These are phyloP conservation scores for Drosophila greeni DNA, from an alignment of 2,888 invertebrate genomes.

Conservation along the genomic window DNA sequence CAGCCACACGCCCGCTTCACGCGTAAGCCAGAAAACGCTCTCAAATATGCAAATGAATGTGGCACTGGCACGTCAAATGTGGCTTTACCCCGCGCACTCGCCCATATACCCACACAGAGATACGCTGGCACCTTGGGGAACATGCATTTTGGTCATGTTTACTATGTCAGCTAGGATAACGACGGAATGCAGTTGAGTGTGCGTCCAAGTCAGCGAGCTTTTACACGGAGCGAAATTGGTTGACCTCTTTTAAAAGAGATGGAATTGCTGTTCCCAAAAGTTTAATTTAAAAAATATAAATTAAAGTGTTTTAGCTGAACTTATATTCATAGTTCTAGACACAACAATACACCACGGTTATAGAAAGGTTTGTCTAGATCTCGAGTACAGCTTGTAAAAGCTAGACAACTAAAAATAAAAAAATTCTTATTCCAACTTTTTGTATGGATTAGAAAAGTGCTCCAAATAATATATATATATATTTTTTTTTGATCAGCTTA, in stretches of 20 bases:
- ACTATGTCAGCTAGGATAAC: slow-evolving; percentile 72
- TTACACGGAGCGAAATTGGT: slow-evolving; percentile 19
- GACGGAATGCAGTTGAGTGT: slow-evolving; percentile 39
- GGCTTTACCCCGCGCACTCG: slow-evolving; percentile 51
- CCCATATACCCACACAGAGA: slow-evolving; percentile 6
- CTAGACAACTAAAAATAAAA: too few species aligned
- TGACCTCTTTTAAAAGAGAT: background rate
- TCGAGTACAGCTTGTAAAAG: too few species aligned
- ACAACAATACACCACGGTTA: too few species aligned
- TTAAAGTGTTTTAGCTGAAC: background rate
- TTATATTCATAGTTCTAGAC: too few species aligned
- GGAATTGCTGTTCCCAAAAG: background rate
- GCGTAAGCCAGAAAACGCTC: slow-evolving; percentile 48
- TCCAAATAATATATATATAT: too few species aligned
- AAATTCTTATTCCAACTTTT: too few species aligned
- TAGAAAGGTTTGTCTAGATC: too few species aligned
- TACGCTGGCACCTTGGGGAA: slow-evolving; percentile 53
- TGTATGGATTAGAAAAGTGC: too few species aligned
- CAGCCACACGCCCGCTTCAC: slow-evolving; percentile 25
- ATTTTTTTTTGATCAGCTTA: too few species aligned
- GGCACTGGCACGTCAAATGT: slow-evolving; percentile 62
- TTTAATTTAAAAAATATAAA: background rate
- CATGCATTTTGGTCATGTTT: slow-evolving; percentile 72
- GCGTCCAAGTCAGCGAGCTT: slow-evolving; percentile 48
- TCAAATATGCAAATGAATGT: slow-evolving; percentile 70